These are phyloP conservation scores for Formica aserva DNA, from an alignment of 2,888 invertebrate genomes.

Conservation along the genomic window DNA sequence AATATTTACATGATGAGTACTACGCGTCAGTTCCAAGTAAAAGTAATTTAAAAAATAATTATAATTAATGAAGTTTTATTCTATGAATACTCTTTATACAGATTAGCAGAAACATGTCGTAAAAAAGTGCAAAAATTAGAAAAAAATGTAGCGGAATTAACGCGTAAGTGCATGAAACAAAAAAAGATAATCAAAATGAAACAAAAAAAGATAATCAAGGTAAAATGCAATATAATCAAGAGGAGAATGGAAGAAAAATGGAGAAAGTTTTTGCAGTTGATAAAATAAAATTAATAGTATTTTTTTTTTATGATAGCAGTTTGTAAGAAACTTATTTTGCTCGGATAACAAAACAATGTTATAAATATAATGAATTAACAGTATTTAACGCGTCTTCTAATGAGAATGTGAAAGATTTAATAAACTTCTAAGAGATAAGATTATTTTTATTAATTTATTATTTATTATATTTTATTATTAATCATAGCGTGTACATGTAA, in stretches of 20 bases:
- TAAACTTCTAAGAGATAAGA: too few species aligned
- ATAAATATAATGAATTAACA: slow-evolving; percentile 80
- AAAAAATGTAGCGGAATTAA: slow-evolving; percentile 90
- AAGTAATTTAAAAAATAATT: slow-evolving; percentile 73
- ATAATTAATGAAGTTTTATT: background rate
- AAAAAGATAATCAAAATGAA: slow-evolving; percentile 89
- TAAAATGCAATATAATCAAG: slow-evolving; percentile 91
- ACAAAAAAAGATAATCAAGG: slow-evolving; percentile 90
- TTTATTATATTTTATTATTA: too few species aligned
- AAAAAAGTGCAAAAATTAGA: slow-evolving; percentile 93
- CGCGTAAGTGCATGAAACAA: slow-evolving; percentile 91
- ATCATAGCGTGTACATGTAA: too few species aligned
- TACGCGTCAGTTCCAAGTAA: slow-evolving; percentile 83
- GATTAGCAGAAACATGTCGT: slow-evolving; percentile 91
- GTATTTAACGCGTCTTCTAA: slow-evolving; percentile 75
- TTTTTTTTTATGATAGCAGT: slow-evolving; percentile 14
- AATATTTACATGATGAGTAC: slow-evolving; percentile 89
- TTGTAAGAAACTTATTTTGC: background rate
- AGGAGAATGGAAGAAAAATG: slow-evolving; percentile 94
- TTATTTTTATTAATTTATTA: too few species aligned
- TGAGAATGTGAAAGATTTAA: too few species aligned
- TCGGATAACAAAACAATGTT: slow-evolving; percentile 77
- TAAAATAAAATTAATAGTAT: slow-evolving; percentile 90
- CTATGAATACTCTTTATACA: slow-evolving; percentile 79
- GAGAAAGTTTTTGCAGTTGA: slow-evolving; percentile 95